phyloP scores from a whole-genome alignment of 2,888 invertebrate genomes.

The Noctuana brunneofusca region DNA sequence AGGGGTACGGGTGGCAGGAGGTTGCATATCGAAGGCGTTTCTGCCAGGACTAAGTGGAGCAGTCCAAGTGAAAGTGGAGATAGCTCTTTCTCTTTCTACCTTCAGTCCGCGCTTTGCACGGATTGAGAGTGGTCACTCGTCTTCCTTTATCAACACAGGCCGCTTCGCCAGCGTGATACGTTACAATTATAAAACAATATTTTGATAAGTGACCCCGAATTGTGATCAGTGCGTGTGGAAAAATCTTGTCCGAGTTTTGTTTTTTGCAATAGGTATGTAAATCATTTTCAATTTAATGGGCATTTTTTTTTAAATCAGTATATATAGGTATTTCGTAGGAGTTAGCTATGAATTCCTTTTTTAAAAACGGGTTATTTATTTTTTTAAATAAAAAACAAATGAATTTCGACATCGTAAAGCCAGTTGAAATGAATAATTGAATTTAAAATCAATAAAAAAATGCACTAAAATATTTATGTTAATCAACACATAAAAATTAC shows the following conservation, averaged over 20 bases:
- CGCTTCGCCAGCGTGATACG: constrained; percentile 38
- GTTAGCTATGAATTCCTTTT: background rate
- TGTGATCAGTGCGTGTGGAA: constrained; percentile 29
- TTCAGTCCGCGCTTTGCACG: constrained; percentile 45
- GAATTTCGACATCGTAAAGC: no score
- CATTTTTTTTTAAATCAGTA: background rate
- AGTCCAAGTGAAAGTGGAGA: constrained; percentile 71
- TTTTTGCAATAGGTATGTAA: constrained; percentile 22
- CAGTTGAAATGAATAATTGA: no score
- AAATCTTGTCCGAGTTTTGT: constrained; percentile 9
- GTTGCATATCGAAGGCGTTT: constrained; percentile 52
- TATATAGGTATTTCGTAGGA: no score
- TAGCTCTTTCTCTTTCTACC: constrained; percentile 60
- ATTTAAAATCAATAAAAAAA: no score
- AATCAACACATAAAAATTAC: no score
- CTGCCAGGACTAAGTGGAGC: constrained; percentile 69
- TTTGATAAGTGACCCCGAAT: constrained; percentile 26
- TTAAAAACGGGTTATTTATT: background rate
- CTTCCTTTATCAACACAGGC: constrained; percentile 48
- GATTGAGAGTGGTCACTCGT: constrained; percentile 51
- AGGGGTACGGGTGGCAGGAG: constrained; percentile 55
- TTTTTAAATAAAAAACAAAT: no score
- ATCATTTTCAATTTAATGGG: background rate
- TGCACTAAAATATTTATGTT: no score
- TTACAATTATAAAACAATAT: constrained; percentile 31